Conservation (phyloP, 2,113 vertebrate genomes). For the Mustela nigripes region DNA sequence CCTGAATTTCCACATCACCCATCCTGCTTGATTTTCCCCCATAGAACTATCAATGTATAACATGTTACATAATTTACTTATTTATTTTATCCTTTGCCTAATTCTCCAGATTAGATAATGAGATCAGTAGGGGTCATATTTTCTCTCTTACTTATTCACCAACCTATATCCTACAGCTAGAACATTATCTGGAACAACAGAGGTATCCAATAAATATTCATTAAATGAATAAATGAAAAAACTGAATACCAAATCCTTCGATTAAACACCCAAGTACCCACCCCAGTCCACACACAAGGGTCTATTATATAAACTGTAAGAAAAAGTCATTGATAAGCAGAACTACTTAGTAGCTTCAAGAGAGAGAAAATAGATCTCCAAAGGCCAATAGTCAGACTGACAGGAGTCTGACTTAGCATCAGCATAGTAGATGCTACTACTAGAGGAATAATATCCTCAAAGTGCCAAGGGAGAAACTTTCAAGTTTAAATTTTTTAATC, state of each 20-base stretch:
- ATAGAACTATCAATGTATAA: background rate
- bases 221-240: background rate
- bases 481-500: slow-evolving; percentile 33
- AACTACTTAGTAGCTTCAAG: background rate
- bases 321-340: background rate
- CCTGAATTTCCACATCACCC: background rate
- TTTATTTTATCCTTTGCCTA: background rate
- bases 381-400: background rate
- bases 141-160: background rate
- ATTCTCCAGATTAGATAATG: background rate
- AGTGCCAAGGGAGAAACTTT: background rate
- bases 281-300: background rate
- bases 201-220: background rate
- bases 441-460: slow-evolving; percentile 10
- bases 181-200: background rate
- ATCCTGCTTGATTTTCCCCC: background rate
- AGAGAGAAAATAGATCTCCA: background rate
- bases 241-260: background rate
- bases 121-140: background rate
- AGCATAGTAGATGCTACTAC: background rate
- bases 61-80: background rate
- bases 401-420: background rate
- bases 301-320: background rate
- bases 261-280: background rate
- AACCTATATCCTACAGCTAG: background rate